phyloP scores from a whole-genome alignment of 2,797 vertebrate genomes.

The Clarias fuscus region DNA sequence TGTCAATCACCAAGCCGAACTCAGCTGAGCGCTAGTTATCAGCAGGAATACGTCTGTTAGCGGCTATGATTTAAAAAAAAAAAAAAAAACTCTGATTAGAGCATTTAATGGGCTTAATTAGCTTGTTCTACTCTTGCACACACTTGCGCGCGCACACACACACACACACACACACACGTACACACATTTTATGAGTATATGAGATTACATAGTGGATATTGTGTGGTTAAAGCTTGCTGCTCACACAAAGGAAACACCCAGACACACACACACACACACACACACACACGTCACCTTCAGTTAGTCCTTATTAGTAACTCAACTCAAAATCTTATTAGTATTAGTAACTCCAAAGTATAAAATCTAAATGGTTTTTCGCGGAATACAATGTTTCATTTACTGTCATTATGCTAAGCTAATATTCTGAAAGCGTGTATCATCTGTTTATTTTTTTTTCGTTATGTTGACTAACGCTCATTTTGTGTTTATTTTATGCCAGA shows the following conservation, averaged over 20 bases:
- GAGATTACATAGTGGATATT: neutral
- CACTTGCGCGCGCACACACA: neutral
- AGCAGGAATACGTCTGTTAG: neutral
- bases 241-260: neutral
- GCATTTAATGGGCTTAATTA: slow-evolving; percentile 33
- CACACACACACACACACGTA: neutral
- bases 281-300: neutral
- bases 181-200: neutral
- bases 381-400: no score
- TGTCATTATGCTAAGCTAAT: no score
- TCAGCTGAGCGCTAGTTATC: slow-evolving; percentile 26
- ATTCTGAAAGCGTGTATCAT: neutral
- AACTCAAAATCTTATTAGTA: no score
- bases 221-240: neutral
- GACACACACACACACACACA: neutral
- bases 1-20: slow-evolving; percentile 5
- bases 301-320: neutral
- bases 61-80: neutral
- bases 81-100: neutral
- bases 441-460: neutral
- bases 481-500: neutral
- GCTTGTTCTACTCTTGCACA: neutral
- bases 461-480: neutral
- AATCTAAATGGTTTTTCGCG: no score
- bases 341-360: no score